Percentiles rank a stretch among this genome's conserved stretches.
Evolutionary conservation across 2,797 vertebrate species (phyloP).

Genomic region (Allobates femoralis): DNA sequence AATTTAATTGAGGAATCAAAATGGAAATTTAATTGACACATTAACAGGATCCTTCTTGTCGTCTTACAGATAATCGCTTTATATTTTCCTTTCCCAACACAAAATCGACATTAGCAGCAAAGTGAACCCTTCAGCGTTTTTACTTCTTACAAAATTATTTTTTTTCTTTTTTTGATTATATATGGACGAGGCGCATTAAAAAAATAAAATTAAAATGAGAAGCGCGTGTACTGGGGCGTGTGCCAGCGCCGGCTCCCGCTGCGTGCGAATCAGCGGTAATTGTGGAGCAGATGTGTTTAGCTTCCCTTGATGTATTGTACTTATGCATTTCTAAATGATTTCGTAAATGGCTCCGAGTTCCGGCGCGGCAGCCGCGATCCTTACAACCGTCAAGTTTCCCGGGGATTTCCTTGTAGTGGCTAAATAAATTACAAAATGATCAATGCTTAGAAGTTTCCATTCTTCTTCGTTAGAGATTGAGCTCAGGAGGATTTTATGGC

Average conservation of each 20-base stretch:
- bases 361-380: not conserved
- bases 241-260: constrained; percentile 42
- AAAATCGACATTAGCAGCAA: constrained; percentile 27
- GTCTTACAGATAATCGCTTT: constrained; percentile 45
- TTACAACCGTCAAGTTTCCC: constrained; percentile 16
- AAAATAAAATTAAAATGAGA: constrained; percentile 7
- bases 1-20: constrained; percentile 50
- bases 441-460: constrained; percentile 21
- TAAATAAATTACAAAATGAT: constrained; percentile 51
- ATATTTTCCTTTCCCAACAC: constrained; percentile 9
- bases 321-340: constrained; percentile 53
- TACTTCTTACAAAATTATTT: not conserved
- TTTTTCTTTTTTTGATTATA: not conserved
- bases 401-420: constrained; percentile 11
- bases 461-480: constrained; percentile 14
- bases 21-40: constrained; percentile 55
- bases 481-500: not conserved
- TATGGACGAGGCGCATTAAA: not conserved
- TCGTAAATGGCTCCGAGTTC: constrained; percentile 14
- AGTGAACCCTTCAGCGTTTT: constrained; percentile 35
- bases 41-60: constrained; percentile 41
- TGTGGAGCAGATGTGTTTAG: constrained; percentile 35
- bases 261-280: constrained; percentile 49
- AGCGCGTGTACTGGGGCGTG: constrained; percentile 4
- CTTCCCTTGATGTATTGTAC: constrained; percentile 49